These are phyloP conservation scores for Eurytemora carolleeae DNA, from an alignment of 1,140 invertebrate species.

Conservation along the genomic window DNA sequence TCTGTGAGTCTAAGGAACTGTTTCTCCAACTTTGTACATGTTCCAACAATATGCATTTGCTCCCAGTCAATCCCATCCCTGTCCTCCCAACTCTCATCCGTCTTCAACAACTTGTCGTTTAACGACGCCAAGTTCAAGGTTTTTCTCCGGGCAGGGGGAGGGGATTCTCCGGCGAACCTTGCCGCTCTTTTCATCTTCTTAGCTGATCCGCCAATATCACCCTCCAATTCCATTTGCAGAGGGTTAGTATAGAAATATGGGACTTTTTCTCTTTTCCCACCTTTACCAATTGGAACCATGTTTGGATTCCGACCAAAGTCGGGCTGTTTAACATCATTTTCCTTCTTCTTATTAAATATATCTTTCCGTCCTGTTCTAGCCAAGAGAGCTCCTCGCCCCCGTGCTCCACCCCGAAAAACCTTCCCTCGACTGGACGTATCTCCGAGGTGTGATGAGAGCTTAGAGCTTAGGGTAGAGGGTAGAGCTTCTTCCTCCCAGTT, in stretches of 20 bases:
- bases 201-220: conserved; percentile 26
- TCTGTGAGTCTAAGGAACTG: conserved; percentile 77
- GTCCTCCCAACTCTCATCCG: conserved; percentile 27
- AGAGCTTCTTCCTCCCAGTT: conserved; percentile 81
- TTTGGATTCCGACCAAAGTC: conserved; percentile 27
- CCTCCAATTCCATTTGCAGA: conserved; percentile 25
- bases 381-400: not conserved
- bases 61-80: conserved; percentile 51
- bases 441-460: not conserved
- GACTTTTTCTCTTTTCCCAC: conserved; percentile 12
- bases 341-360: not conserved
- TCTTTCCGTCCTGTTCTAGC: not conserved
- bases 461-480: conserved; percentile 28
- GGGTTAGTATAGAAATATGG: conserved; percentile 42
- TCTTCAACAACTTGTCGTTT: conserved; percentile 22
- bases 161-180: conserved; percentile 38
- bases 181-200: conserved; percentile 43
- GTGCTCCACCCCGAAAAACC: conserved; percentile 7
- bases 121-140: not conserved
- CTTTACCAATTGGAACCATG: conserved; percentile 24
- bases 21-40: conserved; percentile 78
- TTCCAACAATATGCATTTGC: conserved; percentile 73
- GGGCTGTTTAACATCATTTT: conserved; percentile 24
- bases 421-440: not conserved
- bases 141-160: conserved; percentile 1